Conservation (phyloP, 2,888 invertebrate genomes). For the Eupithecia subfuscata region DNA sequence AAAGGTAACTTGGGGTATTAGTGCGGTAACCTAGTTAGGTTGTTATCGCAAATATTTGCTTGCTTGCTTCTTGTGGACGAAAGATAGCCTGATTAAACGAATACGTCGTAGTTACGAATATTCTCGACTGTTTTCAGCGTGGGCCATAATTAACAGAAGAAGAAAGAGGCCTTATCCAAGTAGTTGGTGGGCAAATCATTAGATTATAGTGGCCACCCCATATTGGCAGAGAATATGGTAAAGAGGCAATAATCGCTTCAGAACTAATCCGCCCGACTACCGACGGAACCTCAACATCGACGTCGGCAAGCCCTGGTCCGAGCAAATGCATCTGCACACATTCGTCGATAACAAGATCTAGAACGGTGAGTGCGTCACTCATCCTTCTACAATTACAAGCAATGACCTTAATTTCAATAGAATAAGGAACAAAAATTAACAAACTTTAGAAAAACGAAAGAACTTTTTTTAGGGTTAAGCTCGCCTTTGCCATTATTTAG, state of each 20-base stretch:
- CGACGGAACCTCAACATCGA: constrained; percentile 91
- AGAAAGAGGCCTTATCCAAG: too few relatives aligned
- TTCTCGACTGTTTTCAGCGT: neutral
- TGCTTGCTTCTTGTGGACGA: constrained; percentile 17
- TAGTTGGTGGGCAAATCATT: too few relatives aligned
- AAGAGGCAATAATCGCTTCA: too few relatives aligned
- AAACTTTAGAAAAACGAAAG: too few relatives aligned
- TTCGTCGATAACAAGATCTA: constrained; percentile 93
- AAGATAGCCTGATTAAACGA: neutral
- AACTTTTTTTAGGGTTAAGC: too few relatives aligned
- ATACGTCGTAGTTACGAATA: neutral
- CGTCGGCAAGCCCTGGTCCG: constrained; percentile 92
- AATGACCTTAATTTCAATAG: too few relatives aligned
- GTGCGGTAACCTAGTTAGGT: constrained; percentile 23
- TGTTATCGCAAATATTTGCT: constrained; percentile 32
- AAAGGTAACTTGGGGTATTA: constrained; percentile 47
- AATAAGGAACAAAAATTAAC: too few relatives aligned
- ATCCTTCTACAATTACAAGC: neutral
- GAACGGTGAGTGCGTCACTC: constrained; percentile 86
- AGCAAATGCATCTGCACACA: constrained; percentile 84
- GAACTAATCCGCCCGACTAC: constrained; percentile 88
- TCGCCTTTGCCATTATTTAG: too few relatives aligned
- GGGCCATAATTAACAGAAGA: neutral
- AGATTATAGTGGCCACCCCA: too few relatives aligned
- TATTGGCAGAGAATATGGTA: too few relatives aligned